A percentile compares a stretch with the other conserved stretches of the same genome.
Conservation (phyloP, 1,140 invertebrate species). For the Leucophenga varia region DNA sequence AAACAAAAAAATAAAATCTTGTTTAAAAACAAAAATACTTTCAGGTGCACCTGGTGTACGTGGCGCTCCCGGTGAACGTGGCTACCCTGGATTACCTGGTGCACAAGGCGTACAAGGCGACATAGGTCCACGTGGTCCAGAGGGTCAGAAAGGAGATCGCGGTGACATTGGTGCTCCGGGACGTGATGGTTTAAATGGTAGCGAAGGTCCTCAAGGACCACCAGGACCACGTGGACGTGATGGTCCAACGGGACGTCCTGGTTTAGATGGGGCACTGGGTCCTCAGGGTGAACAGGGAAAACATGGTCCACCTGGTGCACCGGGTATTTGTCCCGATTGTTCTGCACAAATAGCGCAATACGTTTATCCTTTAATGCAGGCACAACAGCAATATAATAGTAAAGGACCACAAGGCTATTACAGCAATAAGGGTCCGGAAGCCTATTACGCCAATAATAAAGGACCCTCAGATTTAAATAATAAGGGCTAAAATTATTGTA, state of each 20-base stretch:
- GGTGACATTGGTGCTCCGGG: no score
- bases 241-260: conserved; percentile 63
- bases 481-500: no score
- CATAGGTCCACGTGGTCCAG: conserved; percentile 61
- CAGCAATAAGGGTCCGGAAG: conserved; percentile 53
- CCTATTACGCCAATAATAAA: conserved; percentile 18
- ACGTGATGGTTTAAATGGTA: conserved; percentile 35
- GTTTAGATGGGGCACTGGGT: conserved; percentile 59
- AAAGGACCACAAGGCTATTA: conserved; percentile 40
- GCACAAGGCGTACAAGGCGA: conserved; percentile 62
- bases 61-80: conserved; percentile 27
- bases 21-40: conserved; percentile 1
- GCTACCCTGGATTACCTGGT: conserved; percentile 48
- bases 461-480: conserved; percentile 36
- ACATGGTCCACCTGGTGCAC: conserved; percentile 59
- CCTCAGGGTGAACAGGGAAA: conserved; percentile 13
- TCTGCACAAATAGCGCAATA: conserved; percentile 55
- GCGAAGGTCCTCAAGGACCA: conserved; percentile 60
- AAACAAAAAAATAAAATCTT: not conserved
- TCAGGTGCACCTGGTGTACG: conserved; percentile 26
- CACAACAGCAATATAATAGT: conserved; percentile 30
- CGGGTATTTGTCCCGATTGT: conserved; percentile 67
- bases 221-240: conserved; percentile 64
- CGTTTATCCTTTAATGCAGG: conserved; percentile 45
- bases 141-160: conserved; percentile 58